Evolutionary conservation across 2,113 vertebrate species (phyloP), one percentile per base, ranked within the genome.

Genomic region (Larimichthys polyactis): DNA sequence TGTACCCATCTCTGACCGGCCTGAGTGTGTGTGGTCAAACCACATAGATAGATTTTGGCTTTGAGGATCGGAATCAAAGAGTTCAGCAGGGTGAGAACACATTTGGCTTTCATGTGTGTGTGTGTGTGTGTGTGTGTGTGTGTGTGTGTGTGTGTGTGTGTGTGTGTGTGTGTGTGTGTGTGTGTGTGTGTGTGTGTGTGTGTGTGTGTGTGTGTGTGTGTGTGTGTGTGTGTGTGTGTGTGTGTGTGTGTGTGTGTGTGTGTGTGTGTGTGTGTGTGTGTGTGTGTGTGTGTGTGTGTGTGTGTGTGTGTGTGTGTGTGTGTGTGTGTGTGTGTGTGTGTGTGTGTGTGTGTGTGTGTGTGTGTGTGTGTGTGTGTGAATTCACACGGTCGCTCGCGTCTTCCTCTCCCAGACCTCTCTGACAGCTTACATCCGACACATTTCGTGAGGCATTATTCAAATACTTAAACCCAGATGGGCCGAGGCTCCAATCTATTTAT

Each of bases 381-480:
- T 54, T 24, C 32, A 44, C 59, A 36, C 11, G 5, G 57, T 8
- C n/a, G 17, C 15, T 81, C 1, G 74, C 44, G 24, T 59, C 46
- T 74, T 5, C 24, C 49, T 66, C 60, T 54, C 64, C 29, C 64
- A 58, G 57, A 64, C 0, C 20, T 40, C 14, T n/a, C 15, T 12
- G 51, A 3, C 24, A 64, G 78, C 66, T 60, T 75, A 17, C 62
- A 64, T 71, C 52, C 36, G 62, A 4, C 55, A 2, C 62, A 2
- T 75, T 49, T 85, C 5, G 9, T 29, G 22, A 6, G 63, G 52
- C 14, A 16, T 74, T 83, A 12, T 77, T 72, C 15, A 72, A 36
- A 79, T 68, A 75, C 24, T 78, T 40, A 36, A 59, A 71, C 48
- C 60, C 65, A 64, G 63, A 74, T 29, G 51, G 32, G 32, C 32